Base-by-base conservation (phyloP, 2,888 invertebrate species). In the Selenia dentaria region DNA sequence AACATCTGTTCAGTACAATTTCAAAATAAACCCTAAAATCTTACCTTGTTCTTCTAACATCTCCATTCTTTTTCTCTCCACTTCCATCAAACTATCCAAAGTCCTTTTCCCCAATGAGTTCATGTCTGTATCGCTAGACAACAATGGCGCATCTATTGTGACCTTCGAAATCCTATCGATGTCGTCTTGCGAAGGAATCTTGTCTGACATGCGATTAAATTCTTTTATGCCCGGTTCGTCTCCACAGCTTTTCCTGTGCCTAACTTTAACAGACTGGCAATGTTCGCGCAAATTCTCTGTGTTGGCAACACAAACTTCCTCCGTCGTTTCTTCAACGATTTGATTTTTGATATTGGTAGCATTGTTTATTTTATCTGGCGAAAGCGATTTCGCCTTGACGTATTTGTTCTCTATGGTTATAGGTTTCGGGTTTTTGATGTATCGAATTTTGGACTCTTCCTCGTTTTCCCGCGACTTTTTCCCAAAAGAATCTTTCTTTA, bases 1-100 rank as follows among this genome's bases (percentile, higher is more conserved):
- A n/a, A n/a, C n/a, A n/a, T n/a, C n/a, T n/a, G n/a, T n/a, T n/a
- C n/a, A n/a, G n/a, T n/a, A n/a, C n/a, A n/a, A n/a, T n/a, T n/a
- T n/a, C n/a, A n/a, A n/a, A n/a, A n/a, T n/a, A n/a, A n/a, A n/a
- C n/a, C n/a, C n/a, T n/a, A n/a, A n/a, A n/a, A n/a, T 57, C n/a
- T 54, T 83, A 96, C 97, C 97, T 94, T 97, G 97, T 80, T 97
- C 96, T 54, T 96, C 96, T 70, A 98, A 91, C 92, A 97, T 94
- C 61, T 95, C 92, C 70, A 96, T 94, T 42, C 97, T 90, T 79
- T 97, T 97, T 64, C 96, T 93, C 79, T 98, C 97, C 50, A 98
- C 96, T 85, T 97, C 97, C 86, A 95, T 95, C 47, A 98, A 91
- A 59, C 97, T 97, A 63, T 96, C 96, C 59, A 96, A 92, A 0